These are phyloP conservation scores for Mionectes olivaceus DNA, from an alignment of 2,797 vertebrate genomes.

Conservation along the genomic window DNA sequence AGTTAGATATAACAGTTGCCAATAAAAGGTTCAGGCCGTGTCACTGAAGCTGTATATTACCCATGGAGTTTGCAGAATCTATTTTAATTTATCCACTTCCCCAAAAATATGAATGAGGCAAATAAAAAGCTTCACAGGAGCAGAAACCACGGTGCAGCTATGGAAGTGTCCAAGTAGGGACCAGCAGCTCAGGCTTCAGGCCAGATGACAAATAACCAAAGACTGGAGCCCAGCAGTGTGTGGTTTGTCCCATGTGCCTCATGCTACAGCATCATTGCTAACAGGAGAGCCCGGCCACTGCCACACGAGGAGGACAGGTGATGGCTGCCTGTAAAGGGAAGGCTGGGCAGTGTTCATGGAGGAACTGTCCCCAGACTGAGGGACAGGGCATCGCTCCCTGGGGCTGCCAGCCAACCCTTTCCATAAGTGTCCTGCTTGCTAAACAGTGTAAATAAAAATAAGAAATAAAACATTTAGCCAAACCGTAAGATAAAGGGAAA, in stretches of 20 bases:
- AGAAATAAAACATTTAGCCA: background rate
- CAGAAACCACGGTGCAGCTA: background rate
- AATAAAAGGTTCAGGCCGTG: background rate
- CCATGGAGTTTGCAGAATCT: background rate
- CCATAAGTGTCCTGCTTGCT: rapidly evolving
- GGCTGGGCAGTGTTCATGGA: rapidly evolving
- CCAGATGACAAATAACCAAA: background rate
- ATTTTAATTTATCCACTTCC: background rate
- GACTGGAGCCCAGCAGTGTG: rapidly evolving
- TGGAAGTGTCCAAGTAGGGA: rapidly evolving
- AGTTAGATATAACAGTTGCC: background rate
- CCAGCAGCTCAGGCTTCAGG: background rate
- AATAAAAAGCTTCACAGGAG: background rate
- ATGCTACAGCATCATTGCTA: background rate
- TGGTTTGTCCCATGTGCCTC: background rate
- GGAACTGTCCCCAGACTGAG: background rate
- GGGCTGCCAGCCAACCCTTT: background rate
- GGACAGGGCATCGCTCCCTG: rapidly evolving
- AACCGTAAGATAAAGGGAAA: background rate
- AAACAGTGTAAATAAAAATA: background rate
- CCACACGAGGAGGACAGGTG: rapidly evolving
- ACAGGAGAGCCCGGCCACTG: background rate
- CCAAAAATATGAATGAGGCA: background rate
- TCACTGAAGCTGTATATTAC: background rate
- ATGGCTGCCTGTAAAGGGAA: background rate